These are phyloP conservation scores for Archips xylosteana DNA, from an alignment of 2,888 invertebrate species.

Conservation along the genomic window DNA sequence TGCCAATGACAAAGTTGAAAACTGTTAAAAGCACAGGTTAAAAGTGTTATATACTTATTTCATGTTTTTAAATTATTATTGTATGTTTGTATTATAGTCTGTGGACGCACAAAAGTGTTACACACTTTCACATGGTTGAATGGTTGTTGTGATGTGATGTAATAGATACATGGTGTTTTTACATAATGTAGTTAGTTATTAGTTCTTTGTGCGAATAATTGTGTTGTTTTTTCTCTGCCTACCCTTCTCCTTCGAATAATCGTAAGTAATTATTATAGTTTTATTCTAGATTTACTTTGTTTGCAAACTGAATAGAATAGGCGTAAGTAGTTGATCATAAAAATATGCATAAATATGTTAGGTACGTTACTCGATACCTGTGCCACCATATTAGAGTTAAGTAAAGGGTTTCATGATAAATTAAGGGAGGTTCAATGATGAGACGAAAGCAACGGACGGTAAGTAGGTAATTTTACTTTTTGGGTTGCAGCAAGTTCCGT, in stretches of 20 bases:
- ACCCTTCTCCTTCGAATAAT: not conserved
- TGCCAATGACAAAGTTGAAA: too few species aligned
- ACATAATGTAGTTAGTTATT: not conserved
- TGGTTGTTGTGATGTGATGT: not conserved
- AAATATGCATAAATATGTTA: not conserved
- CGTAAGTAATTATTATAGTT: not conserved
- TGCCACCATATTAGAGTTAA: too few species aligned
- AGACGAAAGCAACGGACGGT: too few species aligned
- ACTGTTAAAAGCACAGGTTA: too few species aligned
- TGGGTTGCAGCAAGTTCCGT: too few species aligned
- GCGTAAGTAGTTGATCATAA: not conserved
- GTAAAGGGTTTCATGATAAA: too few species aligned
- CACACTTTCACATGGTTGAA: not conserved
- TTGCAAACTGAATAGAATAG: not conserved
- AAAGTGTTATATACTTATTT: not conserved
- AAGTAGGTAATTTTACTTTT: too few species aligned
- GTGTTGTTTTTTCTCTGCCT: not conserved
- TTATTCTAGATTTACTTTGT: not conserved
- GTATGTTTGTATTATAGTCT: not conserved
- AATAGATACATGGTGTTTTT: conserved; percentile 6
- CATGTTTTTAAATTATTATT: not conserved
- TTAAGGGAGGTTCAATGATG: too few species aligned
- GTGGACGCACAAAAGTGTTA: not conserved
- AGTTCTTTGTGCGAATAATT: not conserved
- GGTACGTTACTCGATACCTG: too few species aligned